Conservation (phyloP, 30 jellyfish, hydroid and myxozoan genomes). For the Pelagia noctiluca region DNA sequence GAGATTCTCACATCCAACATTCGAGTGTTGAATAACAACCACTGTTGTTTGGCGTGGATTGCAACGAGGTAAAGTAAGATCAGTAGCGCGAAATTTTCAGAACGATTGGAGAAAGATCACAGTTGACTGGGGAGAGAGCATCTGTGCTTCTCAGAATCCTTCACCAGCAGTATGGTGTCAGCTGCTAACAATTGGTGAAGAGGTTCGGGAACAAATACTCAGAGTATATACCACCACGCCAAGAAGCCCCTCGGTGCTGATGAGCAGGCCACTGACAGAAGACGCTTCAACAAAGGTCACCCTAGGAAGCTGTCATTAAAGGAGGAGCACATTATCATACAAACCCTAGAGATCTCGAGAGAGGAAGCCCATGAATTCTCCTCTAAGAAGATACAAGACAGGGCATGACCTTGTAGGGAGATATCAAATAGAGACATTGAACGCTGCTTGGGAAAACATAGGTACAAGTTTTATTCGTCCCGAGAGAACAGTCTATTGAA, state of each 20-base stretch:
- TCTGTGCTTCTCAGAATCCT: background rate
- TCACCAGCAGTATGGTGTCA: background rate
- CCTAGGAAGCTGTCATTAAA: background rate
- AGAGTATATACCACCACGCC: background rate
- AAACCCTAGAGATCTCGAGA: background rate
- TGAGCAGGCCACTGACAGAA: conserved; percentile 3
- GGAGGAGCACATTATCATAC: background rate
- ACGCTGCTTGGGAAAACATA: background rate
- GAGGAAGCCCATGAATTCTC: conserved; percentile 3
- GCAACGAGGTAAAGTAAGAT: no score
- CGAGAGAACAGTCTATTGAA: background rate
- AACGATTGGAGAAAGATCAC: background rate
- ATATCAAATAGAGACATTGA: background rate
- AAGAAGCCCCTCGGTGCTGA: background rate
- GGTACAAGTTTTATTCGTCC: background rate
- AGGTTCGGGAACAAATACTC: background rate
- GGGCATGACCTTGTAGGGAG: background rate
- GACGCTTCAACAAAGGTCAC: background rate
- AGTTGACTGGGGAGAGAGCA: background rate
- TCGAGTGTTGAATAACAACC: no score
- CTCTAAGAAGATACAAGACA: background rate
- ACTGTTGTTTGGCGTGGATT: no score
- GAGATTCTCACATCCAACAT: no score
- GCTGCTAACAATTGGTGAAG: conserved; percentile 3
- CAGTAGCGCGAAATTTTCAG: no score